Base-by-base conservation (phyloP, 2,797 vertebrate genomes). In the Microctenopoma lineatum region DNA sequence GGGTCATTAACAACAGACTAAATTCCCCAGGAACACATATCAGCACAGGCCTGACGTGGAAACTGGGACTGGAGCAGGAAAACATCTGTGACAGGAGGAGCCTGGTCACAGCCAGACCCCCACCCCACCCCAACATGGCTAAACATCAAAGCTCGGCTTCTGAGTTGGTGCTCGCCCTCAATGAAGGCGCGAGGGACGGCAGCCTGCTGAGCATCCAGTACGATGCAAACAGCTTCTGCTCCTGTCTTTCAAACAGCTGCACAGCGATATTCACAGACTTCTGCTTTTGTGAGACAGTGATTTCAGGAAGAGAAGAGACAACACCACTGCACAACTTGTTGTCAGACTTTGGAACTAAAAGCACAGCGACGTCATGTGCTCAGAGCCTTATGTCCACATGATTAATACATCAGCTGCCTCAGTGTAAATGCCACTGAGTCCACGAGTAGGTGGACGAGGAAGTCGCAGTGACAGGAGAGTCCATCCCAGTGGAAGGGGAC, bases 1-100 rank as follows among this genome's bases (percentile, higher is more conserved):
- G 85, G 69, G 64, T 85, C 83, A 83, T 90, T 89, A 86, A 54
- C 56, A 0, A 16, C 68, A 79, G 76, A 66, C 54, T 16, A 57
- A 56, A 75, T 57, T 81, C 70, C 61, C 62, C 12, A 16, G 56
- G 50, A 84, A 79, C 52, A 9, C 8, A 34, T 38, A 48, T 64
- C 5, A 5, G 41, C 26, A 38, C 62, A 66, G 13, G 44, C 15
- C 34, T n/a, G 48, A 74, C 12, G 52, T 27, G 21, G 29, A 46
- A 84, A 77, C 4, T 39, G 54, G 63, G 42, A 47, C 61, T 68
- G 55, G n/a, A 80, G 63, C 63, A 69, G 66, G 65, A 42, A 61
- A 75, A 56, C 76, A 80, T 72, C 80, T 82, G 68, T 7, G 80
- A 13, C 4, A 1, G 81, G 79, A 41, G 74, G 77, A 80, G 77